Base-by-base conservation (phyloP, 2,797 vertebrate genomes). In the Anniella stebbinsi region DNA sequence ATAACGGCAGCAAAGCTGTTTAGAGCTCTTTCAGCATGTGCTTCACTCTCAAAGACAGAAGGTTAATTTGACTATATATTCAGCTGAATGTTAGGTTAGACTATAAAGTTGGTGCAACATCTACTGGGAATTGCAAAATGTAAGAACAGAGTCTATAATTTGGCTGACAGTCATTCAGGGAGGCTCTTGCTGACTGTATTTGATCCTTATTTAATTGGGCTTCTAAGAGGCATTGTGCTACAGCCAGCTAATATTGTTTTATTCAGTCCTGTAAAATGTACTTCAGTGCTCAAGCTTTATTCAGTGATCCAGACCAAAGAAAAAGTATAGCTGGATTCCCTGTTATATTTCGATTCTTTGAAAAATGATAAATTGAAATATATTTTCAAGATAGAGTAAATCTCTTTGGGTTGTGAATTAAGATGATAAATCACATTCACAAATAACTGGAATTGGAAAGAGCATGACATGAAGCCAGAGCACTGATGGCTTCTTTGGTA, bases 381-480 rank as follows among this genome's bases (percentile, higher is more conserved):
- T 30, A 30, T 54, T 66, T 76, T 36, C 33, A 69, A 66, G 28
- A 6, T 78, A 69, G 17, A 67, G 6, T 84, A 75, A 30, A 0
- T 89, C 33, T 69, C 48, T 51, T 4, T 67, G 28, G 66, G 30
- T 84, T 67, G 48, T 67, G 45, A 78, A 89, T n/a, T 0, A 41
- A 11, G n/a, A 17, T 70, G 23, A 23, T 51, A 54, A 89, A 60
- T 45, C 63, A 15, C 8, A 77, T 23, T 8, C 75, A 54, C 30
- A 75, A 89, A 84, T 77, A 67, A 83, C 15, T 69, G 48, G 66
- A 80, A 80, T 57, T 80, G n/a, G 48, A 85, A 69, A 57, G 7
- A n/a, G 30, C 54, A 51, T 75, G 67, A 33, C 11, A 21, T 67
- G 30, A 83, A 63, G 17, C n/a, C 51, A 78, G 30, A 81, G 41